Percentiles rank a stretch among this genome's conserved stretches.
phyloP scores from a whole-genome alignment of 2,113 vertebrate genomes.

The Phyllostomus discolor region DNA sequence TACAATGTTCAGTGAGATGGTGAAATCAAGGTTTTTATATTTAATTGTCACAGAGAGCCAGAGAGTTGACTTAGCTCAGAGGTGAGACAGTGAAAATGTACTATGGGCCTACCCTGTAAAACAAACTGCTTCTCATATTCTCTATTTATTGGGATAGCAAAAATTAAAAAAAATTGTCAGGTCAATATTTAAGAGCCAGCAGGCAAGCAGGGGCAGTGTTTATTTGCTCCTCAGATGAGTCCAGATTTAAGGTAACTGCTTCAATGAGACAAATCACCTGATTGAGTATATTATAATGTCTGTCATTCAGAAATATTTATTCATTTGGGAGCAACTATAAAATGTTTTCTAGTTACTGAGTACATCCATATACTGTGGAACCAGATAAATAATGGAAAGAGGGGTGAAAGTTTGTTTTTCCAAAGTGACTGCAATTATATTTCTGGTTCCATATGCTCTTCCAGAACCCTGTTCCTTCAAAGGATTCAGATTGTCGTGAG shows the following conservation, averaged over 20 bases:
- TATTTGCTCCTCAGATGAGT: neutral
- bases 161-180: neutral
- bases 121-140: neutral
- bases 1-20: neutral
- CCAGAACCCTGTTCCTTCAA: neutral
- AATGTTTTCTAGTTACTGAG: neutral
- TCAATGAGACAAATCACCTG: neutral
- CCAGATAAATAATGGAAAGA: neutral
- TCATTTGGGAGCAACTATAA: neutral
- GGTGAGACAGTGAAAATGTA: neutral
- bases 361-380: neutral
- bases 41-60: neutral
- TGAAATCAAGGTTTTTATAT: neutral
- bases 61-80: neutral
- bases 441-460: neutral
- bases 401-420: neutral
- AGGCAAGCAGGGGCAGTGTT: neutral
- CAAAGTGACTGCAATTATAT: neutral
- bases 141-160: neutral
- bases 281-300: neutral
- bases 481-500: neutral
- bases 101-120: neutral
- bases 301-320: conserved; percentile 24
- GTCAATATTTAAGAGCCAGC: neutral
- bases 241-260: neutral